Base-by-base conservation (phyloP, 2,888 invertebrate genomes). In the Diabrotica balteata region DNA sequence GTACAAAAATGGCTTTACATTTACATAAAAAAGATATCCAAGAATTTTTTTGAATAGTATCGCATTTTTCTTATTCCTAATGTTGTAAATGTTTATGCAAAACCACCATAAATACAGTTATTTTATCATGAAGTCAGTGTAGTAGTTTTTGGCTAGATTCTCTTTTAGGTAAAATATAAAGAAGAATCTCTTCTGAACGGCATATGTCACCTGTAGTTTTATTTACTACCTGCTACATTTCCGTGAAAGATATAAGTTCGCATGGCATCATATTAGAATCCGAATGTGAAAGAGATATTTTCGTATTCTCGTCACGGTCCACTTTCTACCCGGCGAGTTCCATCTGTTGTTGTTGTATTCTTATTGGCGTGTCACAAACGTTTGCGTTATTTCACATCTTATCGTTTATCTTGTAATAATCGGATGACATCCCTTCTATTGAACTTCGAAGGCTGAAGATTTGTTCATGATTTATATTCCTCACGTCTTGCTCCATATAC, bases 401-500 rank as follows among this genome's bases (percentile, higher is more conserved):
- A 76, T 76, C 76, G 72, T 73, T 76, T 75, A 76, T 76, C 76
- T 71, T 71, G 69, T 71, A 69, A 75, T 74, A 75, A 76, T 76
- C 73, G 72, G 72, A 73, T 74, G 75, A 73, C 73, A 73, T 72
- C 73, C 67, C 69, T 71, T 63, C 72, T 65, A 71, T 63, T 58
- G 67, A 63, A 67, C 53, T 53, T 59, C 42, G 50, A 59, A 63
- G 52, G 54, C 45, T 63, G 59, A 54, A 53, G 55, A 62, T 60
- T 66, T 57, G 55, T 43, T 51, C 32, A 44, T 51, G 55, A 51
- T 55, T 61, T 54, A 42, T 66, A 45, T 66, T 49, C 61, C 42
- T 50, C 22, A n/a, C 50, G 60, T 52, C 8, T 10, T 11, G 22
- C 45, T 50, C 7, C 45, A 61, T 52, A 32, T 43, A 53, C 52